These are phyloP conservation scores for Acleris holmiana DNA, from an alignment of 2,888 invertebrate genomes.

Conservation along the genomic window DNA sequence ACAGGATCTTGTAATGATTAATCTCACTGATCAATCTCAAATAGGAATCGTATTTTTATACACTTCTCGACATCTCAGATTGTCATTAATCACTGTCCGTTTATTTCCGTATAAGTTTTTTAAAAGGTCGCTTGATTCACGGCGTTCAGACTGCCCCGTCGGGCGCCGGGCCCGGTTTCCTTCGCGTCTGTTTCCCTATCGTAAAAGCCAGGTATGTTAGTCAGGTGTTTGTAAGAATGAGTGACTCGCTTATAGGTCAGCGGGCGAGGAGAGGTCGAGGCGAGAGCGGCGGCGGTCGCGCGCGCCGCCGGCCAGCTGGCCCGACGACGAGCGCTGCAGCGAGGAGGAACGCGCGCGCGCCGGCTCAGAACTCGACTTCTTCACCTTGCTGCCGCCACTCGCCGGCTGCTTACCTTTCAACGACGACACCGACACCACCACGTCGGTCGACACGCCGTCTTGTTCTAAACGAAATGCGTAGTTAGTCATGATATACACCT, in stretches of 20 bases:
- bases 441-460: constrained; percentile 70
- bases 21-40: constrained; percentile 16
- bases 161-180: constrained; percentile 18
- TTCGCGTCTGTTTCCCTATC: constrained; percentile 27
- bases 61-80: constrained; percentile 35
- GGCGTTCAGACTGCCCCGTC: constrained; percentile 10
- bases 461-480: constrained; percentile 55
- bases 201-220: constrained; percentile 32
- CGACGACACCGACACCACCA: constrained; percentile 74
- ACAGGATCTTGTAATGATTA: constrained; percentile 3
- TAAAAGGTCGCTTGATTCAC: constrained; percentile 8
- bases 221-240: constrained; percentile 15
- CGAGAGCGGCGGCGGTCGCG: constrained; percentile 73
- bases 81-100: constrained; percentile 34
- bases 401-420: constrained; percentile 81
- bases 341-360: constrained; percentile 72
- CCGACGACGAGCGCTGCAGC: constrained; percentile 74
- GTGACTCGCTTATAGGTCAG: constrained; percentile 62
- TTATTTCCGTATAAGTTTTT: constrained; percentile 32
- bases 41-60: constrained; percentile 16
- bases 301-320: constrained; percentile 59
- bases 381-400: constrained; percentile 75
- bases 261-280: constrained; percentile 71
- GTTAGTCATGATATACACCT: constrained; percentile 1
- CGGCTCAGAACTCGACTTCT: constrained; percentile 77